These are phyloP conservation scores for Syngnathus rostellatus DNA, from an alignment of 2,797 vertebrate species.

Conservation along the genomic window DNA sequence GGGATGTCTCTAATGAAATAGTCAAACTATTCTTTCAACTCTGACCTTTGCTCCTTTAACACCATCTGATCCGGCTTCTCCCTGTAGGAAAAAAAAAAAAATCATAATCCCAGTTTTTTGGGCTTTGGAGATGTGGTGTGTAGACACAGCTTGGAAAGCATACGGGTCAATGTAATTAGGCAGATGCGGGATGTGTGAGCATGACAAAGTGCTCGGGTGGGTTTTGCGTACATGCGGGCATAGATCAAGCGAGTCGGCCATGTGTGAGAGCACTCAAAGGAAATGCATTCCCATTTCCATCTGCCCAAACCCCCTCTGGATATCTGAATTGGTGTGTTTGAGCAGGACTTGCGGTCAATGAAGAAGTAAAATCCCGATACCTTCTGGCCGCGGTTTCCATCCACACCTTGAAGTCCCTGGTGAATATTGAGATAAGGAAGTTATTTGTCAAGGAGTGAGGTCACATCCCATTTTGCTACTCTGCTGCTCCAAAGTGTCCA, in stretches of 20 bases:
- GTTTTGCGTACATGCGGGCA: not conserved
- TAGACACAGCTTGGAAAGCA: not conserved
- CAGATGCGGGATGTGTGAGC: conserved; percentile 5
- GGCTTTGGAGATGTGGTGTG: not conserved
- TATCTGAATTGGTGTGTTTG: conserved; percentile 10
- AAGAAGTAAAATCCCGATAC: conserved; percentile 36
- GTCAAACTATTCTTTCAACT: not conserved
- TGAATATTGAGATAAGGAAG: conserved; percentile 18
- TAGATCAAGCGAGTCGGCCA: not conserved
- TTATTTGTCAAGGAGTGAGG: conserved; percentile 26
- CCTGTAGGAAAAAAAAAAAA: conserved; percentile 45
- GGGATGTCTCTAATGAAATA: not conserved
- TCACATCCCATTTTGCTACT: conserved; percentile 19
- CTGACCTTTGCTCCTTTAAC: conserved; percentile 61
- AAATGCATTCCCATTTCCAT: conserved; percentile 12
- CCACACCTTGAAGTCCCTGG: conserved; percentile 59
- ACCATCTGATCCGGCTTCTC: conserved; percentile 51
- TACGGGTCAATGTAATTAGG: conserved; percentile 14
- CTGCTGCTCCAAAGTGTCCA: conserved; percentile 26
- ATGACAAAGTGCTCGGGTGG: not conserved
- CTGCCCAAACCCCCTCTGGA: conserved; percentile 3
- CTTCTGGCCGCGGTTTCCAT: conserved; percentile 62
- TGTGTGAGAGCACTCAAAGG: conserved; percentile 8
- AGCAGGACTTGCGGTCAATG: conserved; percentile 24
- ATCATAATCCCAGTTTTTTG: conserved; percentile 2